These are phyloP conservation scores for Platyscapa corneri DNA, from an alignment of 1,140 invertebrate species.

Conservation along the genomic window DNA sequence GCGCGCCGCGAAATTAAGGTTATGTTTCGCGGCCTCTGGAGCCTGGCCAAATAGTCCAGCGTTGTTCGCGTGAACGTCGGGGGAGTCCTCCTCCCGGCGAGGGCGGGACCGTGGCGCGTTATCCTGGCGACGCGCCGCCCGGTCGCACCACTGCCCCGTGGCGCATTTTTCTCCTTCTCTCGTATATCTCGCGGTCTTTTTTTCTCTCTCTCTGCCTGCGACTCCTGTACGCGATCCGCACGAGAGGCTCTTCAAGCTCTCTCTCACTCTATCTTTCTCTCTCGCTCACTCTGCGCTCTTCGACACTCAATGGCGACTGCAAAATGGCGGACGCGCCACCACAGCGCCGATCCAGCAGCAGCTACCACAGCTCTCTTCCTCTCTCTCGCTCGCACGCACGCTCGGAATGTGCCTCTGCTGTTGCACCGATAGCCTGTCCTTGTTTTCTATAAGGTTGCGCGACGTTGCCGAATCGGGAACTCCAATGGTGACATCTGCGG, in stretches of 20 bases:
- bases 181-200: neutral
- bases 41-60: slow-evolving; percentile 1
- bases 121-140: slow-evolving; percentile 38
- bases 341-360: slow-evolving; percentile 37
- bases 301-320: slow-evolving; percentile 86
- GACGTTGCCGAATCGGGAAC: slow-evolving; percentile 14
- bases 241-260: slow-evolving; percentile 80
- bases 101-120: slow-evolving; percentile 13
- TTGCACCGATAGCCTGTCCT: slow-evolving; percentile 18
- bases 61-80: neutral
- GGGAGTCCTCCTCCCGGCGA: neutral
- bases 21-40: slow-evolving; percentile 17
- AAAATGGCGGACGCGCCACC: slow-evolving; percentile 84
- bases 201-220: neutral
- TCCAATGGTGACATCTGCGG: slow-evolving; percentile 16
- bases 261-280: slow-evolving; percentile 54
- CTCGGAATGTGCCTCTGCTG: neutral
- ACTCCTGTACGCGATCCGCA: neutral
- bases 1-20: slow-evolving; percentile 28
- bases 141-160: slow-evolving; percentile 23
- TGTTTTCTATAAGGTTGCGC: slow-evolving; percentile 23
- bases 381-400: neutral
- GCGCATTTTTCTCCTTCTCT: slow-evolving; percentile 23
- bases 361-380: neutral
- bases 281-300: slow-evolving; percentile 1